Percentiles rank a stretch among this genome's conserved stretches.
phyloP scores from a whole-genome alignment of 2,113 vertebrate species.

The Limnothrissa miodon region DNA sequence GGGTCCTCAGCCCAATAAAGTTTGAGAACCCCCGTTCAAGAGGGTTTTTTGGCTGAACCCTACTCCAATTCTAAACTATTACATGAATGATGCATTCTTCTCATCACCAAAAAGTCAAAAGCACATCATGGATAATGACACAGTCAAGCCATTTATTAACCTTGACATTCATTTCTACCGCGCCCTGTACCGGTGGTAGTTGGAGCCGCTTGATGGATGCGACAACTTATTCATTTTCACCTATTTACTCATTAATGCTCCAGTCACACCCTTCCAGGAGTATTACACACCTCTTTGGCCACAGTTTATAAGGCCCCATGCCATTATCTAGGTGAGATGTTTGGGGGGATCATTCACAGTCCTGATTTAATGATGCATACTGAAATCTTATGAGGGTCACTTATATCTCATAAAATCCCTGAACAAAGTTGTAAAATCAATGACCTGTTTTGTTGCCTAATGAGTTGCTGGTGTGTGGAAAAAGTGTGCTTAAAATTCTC shows the following conservation, averaged over 20 bases:
- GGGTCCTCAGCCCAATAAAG: too few relatives aligned
- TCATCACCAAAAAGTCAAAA: neutral
- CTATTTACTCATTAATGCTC: constrained; percentile 53
- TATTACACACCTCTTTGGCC: constrained; percentile 54
- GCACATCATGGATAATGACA: neutral
- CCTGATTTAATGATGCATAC: constrained; percentile 76
- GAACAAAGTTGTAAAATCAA: constrained; percentile 75
- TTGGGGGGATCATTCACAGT: constrained; percentile 73
- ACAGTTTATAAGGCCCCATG: constrained; percentile 60
- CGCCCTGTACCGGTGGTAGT: neutral
- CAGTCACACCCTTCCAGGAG: constrained; percentile 43
- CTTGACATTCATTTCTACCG: neutral
- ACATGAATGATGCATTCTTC: neutral
- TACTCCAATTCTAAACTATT: neutral
- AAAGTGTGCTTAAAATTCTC: constrained; percentile 57
- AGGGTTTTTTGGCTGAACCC: neutral
- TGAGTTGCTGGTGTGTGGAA: constrained; percentile 68
- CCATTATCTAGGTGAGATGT: constrained; percentile 69
- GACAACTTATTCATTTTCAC: neutral
- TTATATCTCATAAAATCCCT: constrained; percentile 76
- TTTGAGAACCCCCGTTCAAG: too few relatives aligned
- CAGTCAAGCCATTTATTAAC: neutral
- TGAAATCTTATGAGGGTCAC: constrained; percentile 76
- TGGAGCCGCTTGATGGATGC: constrained; percentile 1
- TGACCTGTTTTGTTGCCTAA: constrained; percentile 77